A percentile compares a stretch with the other conserved stretches of the same genome.
Conservation (phyloP, 2,888 invertebrate genomes). For the Troglohyphantes excavatus region DNA sequence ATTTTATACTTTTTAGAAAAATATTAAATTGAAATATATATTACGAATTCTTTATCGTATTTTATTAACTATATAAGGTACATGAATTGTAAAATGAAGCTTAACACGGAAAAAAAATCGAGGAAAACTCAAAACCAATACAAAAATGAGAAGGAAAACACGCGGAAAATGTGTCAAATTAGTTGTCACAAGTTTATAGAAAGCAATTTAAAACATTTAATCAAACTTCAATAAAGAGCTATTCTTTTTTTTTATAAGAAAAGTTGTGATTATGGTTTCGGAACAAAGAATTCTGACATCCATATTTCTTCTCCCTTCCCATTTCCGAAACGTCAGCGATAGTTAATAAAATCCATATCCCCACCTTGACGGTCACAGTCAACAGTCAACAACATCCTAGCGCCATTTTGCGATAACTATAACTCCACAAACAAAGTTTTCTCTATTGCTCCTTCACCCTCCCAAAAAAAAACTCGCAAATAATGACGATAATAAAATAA, state of each 20-base stretch:
- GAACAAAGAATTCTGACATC: background rate
- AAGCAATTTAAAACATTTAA: background rate
- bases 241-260: background rate
- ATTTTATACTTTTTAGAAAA: no score
- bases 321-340: slow-evolving; percentile 22
- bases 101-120: no score
- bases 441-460: background rate
- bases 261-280: background rate
- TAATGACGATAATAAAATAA: slow-evolving; percentile 27
- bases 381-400: background rate
- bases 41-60: no score
- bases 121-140: background rate
- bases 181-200: no score
- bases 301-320: background rate
- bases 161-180: background rate
- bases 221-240: background rate
- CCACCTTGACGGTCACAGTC: background rate
- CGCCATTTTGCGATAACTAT: slow-evolving; percentile 16
- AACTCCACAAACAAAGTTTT: slow-evolving; percentile 39
- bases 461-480: background rate
- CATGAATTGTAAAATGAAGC: no score
- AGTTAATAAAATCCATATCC: slow-evolving; percentile 42
- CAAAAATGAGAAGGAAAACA: background rate
- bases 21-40: no score
- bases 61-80: no score